phyloP scores from a whole-genome alignment of 2,113 vertebrate genomes.

The Alexandromys fortis region DNA sequence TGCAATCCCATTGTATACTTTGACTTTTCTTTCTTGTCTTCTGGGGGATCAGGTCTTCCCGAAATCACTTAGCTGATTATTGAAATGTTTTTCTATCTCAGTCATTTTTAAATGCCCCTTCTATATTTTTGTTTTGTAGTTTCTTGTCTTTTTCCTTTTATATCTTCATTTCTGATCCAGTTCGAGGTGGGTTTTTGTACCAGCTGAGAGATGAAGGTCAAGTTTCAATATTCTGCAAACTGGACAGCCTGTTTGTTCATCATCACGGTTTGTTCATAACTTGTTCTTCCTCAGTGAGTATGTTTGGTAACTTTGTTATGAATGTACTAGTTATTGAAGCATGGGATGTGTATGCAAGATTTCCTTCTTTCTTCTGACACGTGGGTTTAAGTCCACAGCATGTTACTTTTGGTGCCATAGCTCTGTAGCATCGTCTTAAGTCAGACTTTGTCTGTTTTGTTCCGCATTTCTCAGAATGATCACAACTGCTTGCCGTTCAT shows the following conservation, averaged over 20 bases:
- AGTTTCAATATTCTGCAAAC: not conserved
- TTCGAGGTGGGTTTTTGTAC: not conserved
- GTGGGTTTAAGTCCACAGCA: not conserved
- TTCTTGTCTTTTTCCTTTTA: not conserved
- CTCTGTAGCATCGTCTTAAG: not conserved
- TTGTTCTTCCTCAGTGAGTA: too few relatives aligned
- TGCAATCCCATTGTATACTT: not conserved
- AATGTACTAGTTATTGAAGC: not conserved
- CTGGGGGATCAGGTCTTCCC: not conserved
- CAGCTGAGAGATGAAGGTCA: not conserved
- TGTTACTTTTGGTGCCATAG: not conserved
- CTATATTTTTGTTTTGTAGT: not conserved
- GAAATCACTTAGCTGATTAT: not conserved
- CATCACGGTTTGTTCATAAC: not conserved
- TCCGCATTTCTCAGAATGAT: not conserved
- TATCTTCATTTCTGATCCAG: not conserved
- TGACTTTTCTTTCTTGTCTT: not conserved
- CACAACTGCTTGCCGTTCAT: not conserved
- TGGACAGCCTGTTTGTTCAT: not conserved
- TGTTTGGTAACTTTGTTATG: not conserved
- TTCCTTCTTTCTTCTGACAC: not conserved
- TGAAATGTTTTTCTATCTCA: not conserved
- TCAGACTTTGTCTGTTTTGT: not conserved
- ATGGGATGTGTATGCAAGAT: not conserved
- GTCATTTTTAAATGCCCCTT: too few relatives aligned